phyloP scores from a whole-genome alignment of 2,113 vertebrate species.

The Probosciger aterrimus region DNA sequence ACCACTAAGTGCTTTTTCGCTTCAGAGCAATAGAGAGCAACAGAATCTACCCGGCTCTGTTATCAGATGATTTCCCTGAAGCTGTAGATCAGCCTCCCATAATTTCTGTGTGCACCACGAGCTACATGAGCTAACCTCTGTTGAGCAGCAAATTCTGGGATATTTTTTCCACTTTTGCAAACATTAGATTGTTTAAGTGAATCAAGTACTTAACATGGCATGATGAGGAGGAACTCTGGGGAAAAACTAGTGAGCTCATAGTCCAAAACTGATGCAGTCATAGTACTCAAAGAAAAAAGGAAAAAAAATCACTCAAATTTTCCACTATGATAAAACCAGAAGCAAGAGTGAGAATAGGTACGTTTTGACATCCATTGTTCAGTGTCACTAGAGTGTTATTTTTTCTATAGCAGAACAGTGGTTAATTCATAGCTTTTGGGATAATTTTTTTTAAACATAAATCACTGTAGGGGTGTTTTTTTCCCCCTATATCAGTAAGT shows the following conservation, averaged over 20 bases:
- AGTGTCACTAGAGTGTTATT: conserved; percentile 22
- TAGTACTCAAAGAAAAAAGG: conserved; percentile 44
- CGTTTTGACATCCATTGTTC: conserved; percentile 69
- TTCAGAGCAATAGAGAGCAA: not conserved
- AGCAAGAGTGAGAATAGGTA: conserved; percentile 30
- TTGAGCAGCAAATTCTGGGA: conserved; percentile 48
- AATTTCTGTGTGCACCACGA: conserved; percentile 3
- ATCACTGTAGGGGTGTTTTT: conserved; percentile 6
- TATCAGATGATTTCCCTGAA: not conserved
- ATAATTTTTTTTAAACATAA: conserved; percentile 55
- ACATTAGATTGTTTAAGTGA: conserved; percentile 60
- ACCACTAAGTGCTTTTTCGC: not conserved
- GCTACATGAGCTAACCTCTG: conserved; percentile 50
- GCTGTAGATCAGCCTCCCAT: not conserved
- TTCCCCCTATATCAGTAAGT: conserved; percentile 62
- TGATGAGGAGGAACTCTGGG: conserved; percentile 48
- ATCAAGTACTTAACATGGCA: conserved; percentile 68
- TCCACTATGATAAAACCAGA: conserved; percentile 77
- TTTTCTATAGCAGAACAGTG: conserved; percentile 56
- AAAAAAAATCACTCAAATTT: conserved; percentile 66
- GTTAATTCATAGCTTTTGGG: conserved; percentile 67
- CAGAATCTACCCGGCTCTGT: not conserved
- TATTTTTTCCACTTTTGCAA: conserved; percentile 59
- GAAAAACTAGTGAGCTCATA: conserved; percentile 68
- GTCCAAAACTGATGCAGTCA: conserved; percentile 62